These are phyloP conservation scores for Mandrillus leucophaeus DNA, from an alignment of 2,113 vertebrate genomes.

Conservation along the genomic window DNA sequence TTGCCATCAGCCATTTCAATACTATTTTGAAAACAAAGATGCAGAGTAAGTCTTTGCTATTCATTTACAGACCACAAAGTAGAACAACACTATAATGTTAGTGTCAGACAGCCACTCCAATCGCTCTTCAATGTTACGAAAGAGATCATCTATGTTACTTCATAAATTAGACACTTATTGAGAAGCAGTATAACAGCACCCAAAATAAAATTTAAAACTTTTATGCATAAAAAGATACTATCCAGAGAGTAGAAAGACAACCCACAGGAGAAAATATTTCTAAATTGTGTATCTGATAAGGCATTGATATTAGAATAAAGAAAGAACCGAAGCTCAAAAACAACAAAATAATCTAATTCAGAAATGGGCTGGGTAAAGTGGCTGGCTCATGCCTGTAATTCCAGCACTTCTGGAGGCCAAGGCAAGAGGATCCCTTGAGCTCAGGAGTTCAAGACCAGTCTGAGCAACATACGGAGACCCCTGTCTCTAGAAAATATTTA, in stretches of 20 bases:
- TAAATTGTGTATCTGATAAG: neutral
- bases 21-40: slow-evolving; percentile 83
- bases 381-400: neutral
- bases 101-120: neutral
- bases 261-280: neutral
- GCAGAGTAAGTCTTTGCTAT: neutral
- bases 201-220: neutral
- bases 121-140: neutral
- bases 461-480: too few species aligned
- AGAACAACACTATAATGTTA: neutral
- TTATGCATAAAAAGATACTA: neutral
- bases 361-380: neutral
- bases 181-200: neutral
- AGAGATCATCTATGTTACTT: neutral
- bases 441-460: too few species aligned
- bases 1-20: slow-evolving; percentile 97
- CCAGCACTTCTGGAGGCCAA: neutral
- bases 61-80: neutral
- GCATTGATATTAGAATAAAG: neutral
- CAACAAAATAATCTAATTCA: neutral
- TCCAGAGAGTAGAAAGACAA: neutral
- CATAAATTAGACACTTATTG: neutral
- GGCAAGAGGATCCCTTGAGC: neutral
- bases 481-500: too few species aligned
- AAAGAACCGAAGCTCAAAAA: neutral